phyloP scores from a whole-genome alignment of 2,797 vertebrate genomes.

The Labroides dimidiatus region DNA sequence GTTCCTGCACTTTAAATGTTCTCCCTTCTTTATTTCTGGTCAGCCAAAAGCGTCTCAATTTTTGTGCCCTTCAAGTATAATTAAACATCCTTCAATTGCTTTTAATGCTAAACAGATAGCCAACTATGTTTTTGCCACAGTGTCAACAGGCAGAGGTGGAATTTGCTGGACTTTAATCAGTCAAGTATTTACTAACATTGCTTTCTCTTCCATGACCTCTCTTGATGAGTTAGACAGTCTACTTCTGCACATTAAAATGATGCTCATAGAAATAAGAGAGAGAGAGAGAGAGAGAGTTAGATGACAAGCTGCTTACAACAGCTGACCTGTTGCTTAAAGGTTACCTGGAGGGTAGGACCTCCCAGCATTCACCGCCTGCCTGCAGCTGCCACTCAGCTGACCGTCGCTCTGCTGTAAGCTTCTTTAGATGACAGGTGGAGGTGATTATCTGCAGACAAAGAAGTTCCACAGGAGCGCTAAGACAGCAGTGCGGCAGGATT shows the following conservation, averaged over 20 bases:
- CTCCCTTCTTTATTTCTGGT: no score
- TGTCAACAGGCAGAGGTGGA: no score
- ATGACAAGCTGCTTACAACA: slow-evolving; percentile 20
- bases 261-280: neutral
- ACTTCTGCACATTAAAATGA: neutral
- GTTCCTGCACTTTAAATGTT: no score
- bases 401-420: slow-evolving; percentile 23
- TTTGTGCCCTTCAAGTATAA: no score
- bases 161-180: no score
- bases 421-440: slow-evolving; percentile 42
- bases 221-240: no score
- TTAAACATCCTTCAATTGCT: no score
- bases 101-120: no score
- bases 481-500: neutral
- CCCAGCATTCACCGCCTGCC: slow-evolving; percentile 15
- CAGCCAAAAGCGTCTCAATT: no score
- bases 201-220: no score
- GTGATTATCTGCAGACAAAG: slow-evolving; percentile 14
- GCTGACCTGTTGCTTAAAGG: slow-evolving; percentile 55
- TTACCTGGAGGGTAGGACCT: slow-evolving; percentile 51
- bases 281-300: slow-evolving; percentile 7
- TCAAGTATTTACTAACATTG: no score
- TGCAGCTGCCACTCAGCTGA: slow-evolving; percentile 34
- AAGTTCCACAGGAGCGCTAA: neutral
- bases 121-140: no score